These are phyloP conservation scores for Eucidaris tribuloides DNA, from an alignment of 35 echinoderm and acorn worm genomes.

Conservation along the genomic window DNA sequence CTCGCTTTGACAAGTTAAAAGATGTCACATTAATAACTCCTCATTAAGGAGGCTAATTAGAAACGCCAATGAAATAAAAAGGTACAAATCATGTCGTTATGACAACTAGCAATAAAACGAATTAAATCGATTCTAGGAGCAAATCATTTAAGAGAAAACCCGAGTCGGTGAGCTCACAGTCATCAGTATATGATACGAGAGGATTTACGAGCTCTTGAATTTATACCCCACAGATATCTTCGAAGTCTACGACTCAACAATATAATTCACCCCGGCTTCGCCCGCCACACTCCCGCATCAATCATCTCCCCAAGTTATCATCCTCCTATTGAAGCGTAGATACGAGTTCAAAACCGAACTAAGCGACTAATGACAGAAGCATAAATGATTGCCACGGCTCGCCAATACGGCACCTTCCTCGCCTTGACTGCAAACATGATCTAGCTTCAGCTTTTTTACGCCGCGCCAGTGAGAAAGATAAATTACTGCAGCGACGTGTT, in stretches of 20 bases:
- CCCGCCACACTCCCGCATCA: background rate
- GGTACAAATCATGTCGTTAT: no score
- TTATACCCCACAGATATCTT: no score
- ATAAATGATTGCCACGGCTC: slow-evolving; percentile 35
- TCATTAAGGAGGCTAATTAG: no score
- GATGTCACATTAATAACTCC: no score
- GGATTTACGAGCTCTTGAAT: no score
- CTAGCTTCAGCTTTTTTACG: slow-evolving; percentile 10
- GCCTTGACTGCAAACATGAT: slow-evolving; percentile 20
- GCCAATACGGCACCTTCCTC: slow-evolving; percentile 35
- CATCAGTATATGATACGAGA: no score
- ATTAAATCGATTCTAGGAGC: no score
- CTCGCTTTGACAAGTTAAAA: no score
- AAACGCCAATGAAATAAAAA: no score
- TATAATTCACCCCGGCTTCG: slow-evolving; percentile 14
- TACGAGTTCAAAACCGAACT: background rate
- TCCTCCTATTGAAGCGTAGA: background rate
- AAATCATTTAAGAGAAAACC: no score
- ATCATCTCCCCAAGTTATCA: slow-evolving; percentile 22
- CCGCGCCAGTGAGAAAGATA: slow-evolving; percentile 27
- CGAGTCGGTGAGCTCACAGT: no score
- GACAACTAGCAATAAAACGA: no score
- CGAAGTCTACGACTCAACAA: slow-evolving; percentile 11
- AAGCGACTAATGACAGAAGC: slow-evolving; percentile 31
- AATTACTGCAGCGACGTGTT: slow-evolving; percentile 4